These are phyloP conservation scores for Paracanthobrama guichenoti DNA, from an alignment of 2,113 vertebrate genomes.

Conservation along the genomic window DNA sequence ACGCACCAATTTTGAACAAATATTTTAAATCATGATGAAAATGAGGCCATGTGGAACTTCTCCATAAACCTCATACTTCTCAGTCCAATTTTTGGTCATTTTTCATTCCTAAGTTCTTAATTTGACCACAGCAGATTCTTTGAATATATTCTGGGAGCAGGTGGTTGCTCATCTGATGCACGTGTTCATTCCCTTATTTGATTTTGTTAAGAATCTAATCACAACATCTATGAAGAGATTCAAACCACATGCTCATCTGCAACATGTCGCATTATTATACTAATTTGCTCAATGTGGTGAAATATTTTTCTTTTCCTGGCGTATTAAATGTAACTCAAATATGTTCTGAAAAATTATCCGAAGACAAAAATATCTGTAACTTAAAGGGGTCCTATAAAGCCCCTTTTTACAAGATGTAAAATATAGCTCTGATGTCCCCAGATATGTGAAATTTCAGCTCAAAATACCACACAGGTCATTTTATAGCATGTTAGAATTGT, in stretches of 20 bases:
- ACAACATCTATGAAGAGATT: conserved; percentile 17
- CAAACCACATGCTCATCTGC: conserved; percentile 14
- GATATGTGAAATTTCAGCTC: no score
- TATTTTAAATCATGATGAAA: conserved; percentile 35
- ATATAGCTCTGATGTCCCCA: no score
- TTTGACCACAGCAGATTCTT: conserved; percentile 14
- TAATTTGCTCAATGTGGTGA: neutral
- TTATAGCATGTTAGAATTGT: no score
- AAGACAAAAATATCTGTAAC: neutral
- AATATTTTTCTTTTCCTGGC: neutral
- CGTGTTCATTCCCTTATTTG: neutral
- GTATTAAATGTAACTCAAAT: neutral
- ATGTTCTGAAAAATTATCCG: neutral
- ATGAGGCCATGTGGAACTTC: conserved; percentile 40
- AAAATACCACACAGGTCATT: no score
- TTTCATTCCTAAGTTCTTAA: neutral
- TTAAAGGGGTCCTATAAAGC: neutral
- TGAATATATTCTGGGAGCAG: conserved; percentile 30
- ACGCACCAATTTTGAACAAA: conserved; percentile 51
- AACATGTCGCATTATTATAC: conserved; percentile 8
- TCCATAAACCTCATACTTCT: conserved; percentile 2
- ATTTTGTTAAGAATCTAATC: conserved; percentile 34
- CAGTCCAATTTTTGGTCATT: neutral
- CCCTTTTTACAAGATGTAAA: no score
- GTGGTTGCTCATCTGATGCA: conserved; percentile 22